A percentile compares a stretch with the other conserved stretches of the same genome.
Evolutionary conservation across 2,113 vertebrate genomes (phyloP).

Genomic region (Anser brachyrhynchus): DNA sequence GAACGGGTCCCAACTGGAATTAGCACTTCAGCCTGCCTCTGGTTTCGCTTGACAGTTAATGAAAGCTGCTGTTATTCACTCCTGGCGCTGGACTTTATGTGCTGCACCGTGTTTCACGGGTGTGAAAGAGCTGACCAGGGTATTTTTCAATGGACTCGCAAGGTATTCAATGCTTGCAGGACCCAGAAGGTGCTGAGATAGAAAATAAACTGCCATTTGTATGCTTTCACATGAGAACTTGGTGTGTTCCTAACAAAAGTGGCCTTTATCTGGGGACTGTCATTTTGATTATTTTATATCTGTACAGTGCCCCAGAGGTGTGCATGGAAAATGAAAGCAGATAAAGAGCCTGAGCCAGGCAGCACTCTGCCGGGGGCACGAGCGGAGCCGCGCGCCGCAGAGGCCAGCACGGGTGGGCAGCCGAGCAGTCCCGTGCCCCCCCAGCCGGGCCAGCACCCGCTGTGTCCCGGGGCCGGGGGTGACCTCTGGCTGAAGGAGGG

Average conservation of each 20-base stretch:
- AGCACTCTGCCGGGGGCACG: neutral
- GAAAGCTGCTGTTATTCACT: constrained; percentile 56
- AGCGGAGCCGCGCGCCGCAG: neutral
- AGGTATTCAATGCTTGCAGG: neutral
- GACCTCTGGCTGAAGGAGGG: neutral
- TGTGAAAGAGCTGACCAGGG: constrained; percentile 38
- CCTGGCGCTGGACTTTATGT: constrained; percentile 34
- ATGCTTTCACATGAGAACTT: neutral
- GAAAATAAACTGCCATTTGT: constrained; percentile 28
- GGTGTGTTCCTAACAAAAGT: constrained; percentile 22
- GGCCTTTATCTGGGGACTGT: constrained; percentile 71
- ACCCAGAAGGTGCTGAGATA: constrained; percentile 6
- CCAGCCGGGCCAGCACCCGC: neutral
- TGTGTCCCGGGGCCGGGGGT: rapidly evolving
- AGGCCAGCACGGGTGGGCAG: too few relatives aligned
- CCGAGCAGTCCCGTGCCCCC: neutral
- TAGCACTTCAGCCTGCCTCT: constrained; percentile 50
- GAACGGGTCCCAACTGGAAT: constrained; percentile 63
- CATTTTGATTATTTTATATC: constrained; percentile 61
- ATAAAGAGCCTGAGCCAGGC: constrained; percentile 44
- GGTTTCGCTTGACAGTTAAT: constrained; percentile 55
- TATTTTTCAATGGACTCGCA: neutral
- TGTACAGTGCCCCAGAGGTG: constrained; percentile 63
- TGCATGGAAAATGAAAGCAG: constrained; percentile 60
- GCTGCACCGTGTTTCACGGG: neutral